A percentile compares a stretch with the other conserved stretches of the same genome.
Conservation (phyloP, 2,797 vertebrate species). For the Pachyuromys duprasi region DNA sequence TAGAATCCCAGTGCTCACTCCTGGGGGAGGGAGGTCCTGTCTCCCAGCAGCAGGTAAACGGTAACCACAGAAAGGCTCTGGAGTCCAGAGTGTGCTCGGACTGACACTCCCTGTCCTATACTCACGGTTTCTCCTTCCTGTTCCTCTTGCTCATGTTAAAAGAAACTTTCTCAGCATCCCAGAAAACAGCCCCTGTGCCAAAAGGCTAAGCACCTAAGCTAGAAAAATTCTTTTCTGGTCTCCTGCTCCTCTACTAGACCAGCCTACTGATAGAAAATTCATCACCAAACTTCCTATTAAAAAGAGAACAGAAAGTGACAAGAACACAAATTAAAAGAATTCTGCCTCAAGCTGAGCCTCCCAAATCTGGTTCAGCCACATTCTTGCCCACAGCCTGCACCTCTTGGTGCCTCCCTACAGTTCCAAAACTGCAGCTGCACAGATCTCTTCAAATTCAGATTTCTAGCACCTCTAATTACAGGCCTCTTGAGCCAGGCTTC, state of each 20-base stretch:
- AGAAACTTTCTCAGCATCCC: background rate
- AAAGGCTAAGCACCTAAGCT: conserved; percentile 59
- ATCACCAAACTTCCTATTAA: conserved; percentile 80
- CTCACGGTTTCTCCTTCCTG: background rate
- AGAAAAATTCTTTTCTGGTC: conserved; percentile 69
- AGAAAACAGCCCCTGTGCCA: background rate
- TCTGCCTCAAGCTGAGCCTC: conserved; percentile 87
- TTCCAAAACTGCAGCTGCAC: conserved; percentile 85
- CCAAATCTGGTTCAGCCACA: conserved; percentile 91
- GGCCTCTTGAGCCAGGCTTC: conserved; percentile 88
- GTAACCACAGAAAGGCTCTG: background rate
- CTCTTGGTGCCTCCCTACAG: conserved; percentile 86
- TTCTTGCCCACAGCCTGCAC: conserved; percentile 87
- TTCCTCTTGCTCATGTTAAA: background rate
- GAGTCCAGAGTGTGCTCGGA: fast-evolving
- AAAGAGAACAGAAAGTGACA: conserved; percentile 74
- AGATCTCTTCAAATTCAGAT: conserved; percentile 88
- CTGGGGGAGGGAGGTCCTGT: background rate
- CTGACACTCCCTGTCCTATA: background rate
- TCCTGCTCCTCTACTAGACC: conserved; percentile 75
- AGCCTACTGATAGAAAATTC: conserved; percentile 79
- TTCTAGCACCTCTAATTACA: conserved; percentile 91
- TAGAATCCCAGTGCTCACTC: background rate
- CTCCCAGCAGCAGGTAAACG: background rate
- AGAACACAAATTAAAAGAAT: conserved; percentile 86